Evolutionary conservation across 1,140 invertebrate genomes (phyloP).

Genomic region (Apis florea): DNA sequence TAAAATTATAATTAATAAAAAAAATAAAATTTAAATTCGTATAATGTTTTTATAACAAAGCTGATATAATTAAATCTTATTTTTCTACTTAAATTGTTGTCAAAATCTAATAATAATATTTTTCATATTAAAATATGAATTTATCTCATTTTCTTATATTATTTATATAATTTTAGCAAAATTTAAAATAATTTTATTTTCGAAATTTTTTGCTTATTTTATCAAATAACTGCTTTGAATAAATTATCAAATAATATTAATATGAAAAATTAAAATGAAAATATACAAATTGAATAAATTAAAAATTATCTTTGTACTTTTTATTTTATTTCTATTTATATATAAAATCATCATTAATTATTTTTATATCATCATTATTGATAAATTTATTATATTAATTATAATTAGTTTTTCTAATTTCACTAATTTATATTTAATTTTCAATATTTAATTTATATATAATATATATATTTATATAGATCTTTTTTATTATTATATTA

Average conservation of each 20-base stretch:
- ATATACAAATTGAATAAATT: background rate
- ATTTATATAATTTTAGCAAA: background rate
- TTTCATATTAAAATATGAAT: background rate
- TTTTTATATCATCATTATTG: no score
- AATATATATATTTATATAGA: no score
- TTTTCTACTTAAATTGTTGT: background rate
- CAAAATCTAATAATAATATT: background rate
- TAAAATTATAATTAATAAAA: background rate
- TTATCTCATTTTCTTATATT: background rate
- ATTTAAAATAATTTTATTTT: background rate
- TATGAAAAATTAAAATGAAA: background rate
- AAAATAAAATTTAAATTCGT: background rate
- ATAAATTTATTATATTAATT: no score
- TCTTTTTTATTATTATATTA: no score
- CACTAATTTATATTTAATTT: no score
- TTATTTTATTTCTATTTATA: background rate
- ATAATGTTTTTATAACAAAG: background rate
- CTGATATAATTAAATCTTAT: background rate
- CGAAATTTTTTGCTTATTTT: background rate
- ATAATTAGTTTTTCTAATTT: no score
- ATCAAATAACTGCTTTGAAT: background rate
- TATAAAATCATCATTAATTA: background rate
- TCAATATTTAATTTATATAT: no score
- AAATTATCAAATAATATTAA: conserved; percentile 32
- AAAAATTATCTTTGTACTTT: background rate